Evolutionary conservation across 2,113 vertebrate genomes (phyloP).

Genomic region (Diadophis punctatus): DNA sequence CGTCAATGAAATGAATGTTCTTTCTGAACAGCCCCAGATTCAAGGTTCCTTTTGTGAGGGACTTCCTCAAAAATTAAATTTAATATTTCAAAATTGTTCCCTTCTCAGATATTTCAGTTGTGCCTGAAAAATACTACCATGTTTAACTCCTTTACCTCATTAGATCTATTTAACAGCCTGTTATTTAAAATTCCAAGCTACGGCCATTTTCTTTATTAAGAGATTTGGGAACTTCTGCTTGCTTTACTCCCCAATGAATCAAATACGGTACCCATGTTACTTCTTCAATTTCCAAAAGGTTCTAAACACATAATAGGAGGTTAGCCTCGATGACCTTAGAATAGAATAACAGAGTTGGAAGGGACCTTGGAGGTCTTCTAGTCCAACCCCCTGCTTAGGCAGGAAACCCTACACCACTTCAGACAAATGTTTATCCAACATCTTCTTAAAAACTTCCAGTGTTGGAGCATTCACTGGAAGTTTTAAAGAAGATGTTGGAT

Average conservation of each 20-base stretch:
- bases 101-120: neutral
- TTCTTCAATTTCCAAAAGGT: neutral
- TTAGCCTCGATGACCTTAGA: no score
- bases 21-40: neutral
- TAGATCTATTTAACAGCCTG: neutral
- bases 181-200: neutral
- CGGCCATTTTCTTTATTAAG: neutral
- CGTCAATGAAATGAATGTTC: neutral
- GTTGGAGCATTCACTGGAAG: no score
- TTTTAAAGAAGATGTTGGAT: no score
- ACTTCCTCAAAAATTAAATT: neutral
- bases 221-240: neutral
- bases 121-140: neutral
- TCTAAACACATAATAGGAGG: neutral
- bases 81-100: neutral
- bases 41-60: neutral
- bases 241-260: neutral
- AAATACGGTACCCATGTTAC: neutral
- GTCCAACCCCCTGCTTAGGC: no score
- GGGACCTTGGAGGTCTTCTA: no score
- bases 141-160: neutral
- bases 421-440: no score
- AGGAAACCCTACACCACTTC: no score
- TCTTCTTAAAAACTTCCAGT: no score
- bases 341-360: no score